Conservation (phyloP, 2,888 invertebrate genomes). For the Acrobasis consociella region DNA sequence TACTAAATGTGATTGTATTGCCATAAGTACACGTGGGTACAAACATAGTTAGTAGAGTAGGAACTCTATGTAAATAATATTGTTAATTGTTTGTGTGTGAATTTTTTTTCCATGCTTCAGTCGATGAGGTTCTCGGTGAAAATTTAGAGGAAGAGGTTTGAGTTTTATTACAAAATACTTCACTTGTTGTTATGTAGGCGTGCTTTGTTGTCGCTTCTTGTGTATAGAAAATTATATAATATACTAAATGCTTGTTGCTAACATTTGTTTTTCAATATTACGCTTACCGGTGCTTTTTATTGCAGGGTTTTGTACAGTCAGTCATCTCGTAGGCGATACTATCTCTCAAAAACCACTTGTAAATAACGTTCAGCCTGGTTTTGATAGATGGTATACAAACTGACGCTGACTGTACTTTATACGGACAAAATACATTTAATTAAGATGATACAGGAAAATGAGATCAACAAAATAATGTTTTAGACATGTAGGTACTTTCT, state of each 20-base stretch:
- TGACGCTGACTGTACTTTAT: slow-evolving; percentile 19
- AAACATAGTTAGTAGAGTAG: no score
- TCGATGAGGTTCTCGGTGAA: slow-evolving; percentile 73
- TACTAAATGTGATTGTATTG: no score
- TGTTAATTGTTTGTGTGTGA: slow-evolving; percentile 33
- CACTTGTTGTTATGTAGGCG: slow-evolving; percentile 42
- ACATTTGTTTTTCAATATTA: slow-evolving; percentile 37
- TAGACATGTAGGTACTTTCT: slow-evolving; percentile 37
- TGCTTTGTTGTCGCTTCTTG: slow-evolving; percentile 48
- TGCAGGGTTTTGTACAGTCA: slow-evolving; percentile 31
- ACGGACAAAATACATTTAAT: slow-evolving; percentile 32
- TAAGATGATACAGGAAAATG: slow-evolving; percentile 37
- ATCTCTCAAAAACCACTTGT: slow-evolving; percentile 17
- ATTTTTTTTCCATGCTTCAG: slow-evolving; percentile 77
- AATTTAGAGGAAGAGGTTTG: slow-evolving; percentile 75
- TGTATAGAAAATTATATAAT: slow-evolving; percentile 33
- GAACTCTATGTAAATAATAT: no score
- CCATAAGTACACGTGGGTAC: no score
- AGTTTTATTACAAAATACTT: slow-evolving; percentile 49
- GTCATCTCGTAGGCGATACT: slow-evolving; percentile 14
- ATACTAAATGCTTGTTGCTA: slow-evolving; percentile 46
- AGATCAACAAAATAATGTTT: slow-evolving; percentile 31
- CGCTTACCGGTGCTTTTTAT: slow-evolving; percentile 38
- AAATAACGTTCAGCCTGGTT: slow-evolving; percentile 2
- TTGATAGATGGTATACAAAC: slow-evolving; percentile 22